These are phyloP conservation scores for Pterocles orientalis DNA, from an alignment of 2,113 vertebrate genomes.

Conservation along the genomic window DNA sequence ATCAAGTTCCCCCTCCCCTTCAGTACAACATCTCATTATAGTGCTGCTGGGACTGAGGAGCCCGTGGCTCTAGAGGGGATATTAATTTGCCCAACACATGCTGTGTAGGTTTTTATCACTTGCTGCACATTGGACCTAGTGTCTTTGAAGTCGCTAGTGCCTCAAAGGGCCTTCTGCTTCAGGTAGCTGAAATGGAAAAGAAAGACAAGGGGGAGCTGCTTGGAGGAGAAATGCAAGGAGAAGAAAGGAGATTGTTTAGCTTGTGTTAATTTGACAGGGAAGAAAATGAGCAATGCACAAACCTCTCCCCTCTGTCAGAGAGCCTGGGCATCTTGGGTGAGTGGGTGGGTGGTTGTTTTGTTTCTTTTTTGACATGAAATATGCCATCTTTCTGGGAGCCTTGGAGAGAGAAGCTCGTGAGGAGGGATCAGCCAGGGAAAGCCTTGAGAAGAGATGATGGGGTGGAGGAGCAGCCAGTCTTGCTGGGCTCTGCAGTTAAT, in stretches of 20 bases:
- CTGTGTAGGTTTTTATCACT: slow-evolving; percentile 77
- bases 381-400: neutral
- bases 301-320: neutral
- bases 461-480: neutral
- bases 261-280: slow-evolving; percentile 15
- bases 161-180: slow-evolving; percentile 69
- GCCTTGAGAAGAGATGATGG: fast-evolving
- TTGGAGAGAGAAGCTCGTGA: neutral
- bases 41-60: slow-evolving; percentile 71
- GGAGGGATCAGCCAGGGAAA: neutral
- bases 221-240: neutral
- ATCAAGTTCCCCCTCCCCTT: slow-evolving; percentile 61
- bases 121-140: slow-evolving; percentile 70
- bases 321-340: neutral
- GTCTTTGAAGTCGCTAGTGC: slow-evolving; percentile 77
- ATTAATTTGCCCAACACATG: slow-evolving; percentile 79
- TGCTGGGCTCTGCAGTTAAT: fast-evolving
- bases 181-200: slow-evolving; percentile 54
- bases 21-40: slow-evolving; percentile 72
- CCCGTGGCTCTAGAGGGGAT: slow-evolving; percentile 72
- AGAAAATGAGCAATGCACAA: slow-evolving; percentile 20
- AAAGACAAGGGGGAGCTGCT: slow-evolving; percentile 1
- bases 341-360: neutral
- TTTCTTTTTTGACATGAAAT: neutral
- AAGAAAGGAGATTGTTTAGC: slow-evolving; percentile 36